phyloP scores from a whole-genome alignment of 2,113 vertebrate species.

The Uria lomvia region DNA sequence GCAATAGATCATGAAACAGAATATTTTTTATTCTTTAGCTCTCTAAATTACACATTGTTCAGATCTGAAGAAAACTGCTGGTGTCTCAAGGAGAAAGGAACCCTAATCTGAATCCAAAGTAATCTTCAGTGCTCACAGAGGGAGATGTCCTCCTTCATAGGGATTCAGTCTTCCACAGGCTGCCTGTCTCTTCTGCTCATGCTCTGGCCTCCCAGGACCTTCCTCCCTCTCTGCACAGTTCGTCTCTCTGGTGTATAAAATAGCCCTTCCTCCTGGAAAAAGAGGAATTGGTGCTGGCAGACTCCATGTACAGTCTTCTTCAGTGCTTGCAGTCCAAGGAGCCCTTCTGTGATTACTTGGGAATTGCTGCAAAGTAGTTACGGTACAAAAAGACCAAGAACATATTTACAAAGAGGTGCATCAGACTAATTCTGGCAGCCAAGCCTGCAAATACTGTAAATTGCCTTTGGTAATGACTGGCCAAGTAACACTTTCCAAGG shows the following conservation, averaged over 20 bases:
- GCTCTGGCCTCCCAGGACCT: background rate
- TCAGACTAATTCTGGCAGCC: background rate
- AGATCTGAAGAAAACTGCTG: background rate
- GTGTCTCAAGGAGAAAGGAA: background rate
- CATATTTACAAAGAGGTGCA: accelerated
- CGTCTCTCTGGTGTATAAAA: background rate
- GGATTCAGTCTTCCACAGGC: background rate
- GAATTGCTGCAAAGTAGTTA: background rate
- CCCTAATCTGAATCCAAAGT: background rate
- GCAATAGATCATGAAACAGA: background rate
- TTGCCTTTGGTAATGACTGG: background rate
- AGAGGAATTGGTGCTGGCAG: background rate
- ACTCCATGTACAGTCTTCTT: background rate
- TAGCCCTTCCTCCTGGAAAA: background rate
- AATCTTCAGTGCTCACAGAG: background rate
- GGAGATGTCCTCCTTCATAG: background rate
- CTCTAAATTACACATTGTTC: background rate
- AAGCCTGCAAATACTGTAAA: background rate
- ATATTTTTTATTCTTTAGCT: background rate
- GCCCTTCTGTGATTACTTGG: background rate
- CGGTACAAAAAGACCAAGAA: background rate
- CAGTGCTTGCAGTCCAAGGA: background rate
- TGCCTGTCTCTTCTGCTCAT: background rate
- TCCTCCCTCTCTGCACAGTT: background rate
- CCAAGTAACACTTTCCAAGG: background rate